Evolutionary conservation across 2,888 invertebrate species (phyloP).

Genomic region (Cryptus viduatorius): DNA sequence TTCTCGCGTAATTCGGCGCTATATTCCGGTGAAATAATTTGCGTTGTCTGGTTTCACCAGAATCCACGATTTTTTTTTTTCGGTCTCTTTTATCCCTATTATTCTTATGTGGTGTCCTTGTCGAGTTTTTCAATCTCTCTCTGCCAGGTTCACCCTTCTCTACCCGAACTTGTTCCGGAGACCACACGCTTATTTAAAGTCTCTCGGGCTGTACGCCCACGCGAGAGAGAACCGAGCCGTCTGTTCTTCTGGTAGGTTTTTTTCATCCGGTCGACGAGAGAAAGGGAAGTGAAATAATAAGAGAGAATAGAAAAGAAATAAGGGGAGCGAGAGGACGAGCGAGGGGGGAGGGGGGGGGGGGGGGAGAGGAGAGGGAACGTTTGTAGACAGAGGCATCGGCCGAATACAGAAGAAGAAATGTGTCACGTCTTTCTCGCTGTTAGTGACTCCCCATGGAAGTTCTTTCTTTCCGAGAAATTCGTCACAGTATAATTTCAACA

Average conservation of each 20-base stretch:
- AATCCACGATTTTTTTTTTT: neutral
- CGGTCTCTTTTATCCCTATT: conserved; percentile 1
- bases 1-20: neutral
- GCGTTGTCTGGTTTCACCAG: neutral
- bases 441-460: neutral
- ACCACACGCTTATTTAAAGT: conserved; percentile 54
- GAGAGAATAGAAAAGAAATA: conserved; percentile 5
- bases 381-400: conserved; percentile 13
- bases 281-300: conserved; percentile 37
- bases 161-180: conserved; percentile 39
- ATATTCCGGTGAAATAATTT: neutral
- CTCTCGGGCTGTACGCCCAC: conserved; percentile 46
- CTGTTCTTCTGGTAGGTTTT: conserved; percentile 34
- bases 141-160: conserved; percentile 5
- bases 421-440: neutral
- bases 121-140: neutral
- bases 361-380: no score
- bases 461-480: conserved; percentile 44
- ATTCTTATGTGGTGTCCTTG: conserved; percentile 10
- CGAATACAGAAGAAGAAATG: conserved; percentile 23
- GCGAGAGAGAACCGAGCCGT: conserved; percentile 25
- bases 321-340: neutral
- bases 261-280: conserved; percentile 52
- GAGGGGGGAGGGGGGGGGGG: neutral
- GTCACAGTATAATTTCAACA: conserved; percentile 38